phyloP scores from a whole-genome alignment of 2,113 vertebrate genomes.

The Sylvia atricapilla region DNA sequence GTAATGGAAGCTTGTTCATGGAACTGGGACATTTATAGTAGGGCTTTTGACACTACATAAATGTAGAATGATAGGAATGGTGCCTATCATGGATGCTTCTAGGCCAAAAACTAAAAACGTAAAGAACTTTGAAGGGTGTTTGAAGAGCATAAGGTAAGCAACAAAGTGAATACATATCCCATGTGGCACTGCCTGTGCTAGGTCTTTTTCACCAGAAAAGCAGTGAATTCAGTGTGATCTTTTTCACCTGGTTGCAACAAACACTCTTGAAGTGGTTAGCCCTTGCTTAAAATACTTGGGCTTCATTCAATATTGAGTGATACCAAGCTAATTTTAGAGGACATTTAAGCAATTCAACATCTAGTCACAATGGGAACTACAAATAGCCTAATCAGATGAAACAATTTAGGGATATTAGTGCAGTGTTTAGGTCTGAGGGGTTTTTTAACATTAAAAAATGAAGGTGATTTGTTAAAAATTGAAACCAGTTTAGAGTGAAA shows the following conservation, averaged over 20 bases:
- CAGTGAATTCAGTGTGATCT: background rate
- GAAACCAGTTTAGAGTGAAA: background rate
- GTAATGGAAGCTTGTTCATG: background rate
- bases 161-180: background rate
- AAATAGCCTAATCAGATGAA: background rate
- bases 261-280: background rate
- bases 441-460: background rate
- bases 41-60: background rate
- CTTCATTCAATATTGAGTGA: background rate
- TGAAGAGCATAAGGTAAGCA: background rate
- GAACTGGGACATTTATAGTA: background rate
- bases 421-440: background rate
- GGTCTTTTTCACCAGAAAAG: background rate
- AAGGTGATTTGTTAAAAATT: background rate
- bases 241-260: background rate
- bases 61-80: background rate
- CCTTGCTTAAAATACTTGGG: background rate
- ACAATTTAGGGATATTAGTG: background rate
- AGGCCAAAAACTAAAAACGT: background rate
- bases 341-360: background rate
- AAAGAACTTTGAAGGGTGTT: background rate
- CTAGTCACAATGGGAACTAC: background rate
- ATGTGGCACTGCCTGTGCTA: background rate
- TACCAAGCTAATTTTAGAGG: background rate
- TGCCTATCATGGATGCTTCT: background rate